phyloP scores from a whole-genome alignment of 2,113 vertebrate genomes.

The Carassius auratus region DNA sequence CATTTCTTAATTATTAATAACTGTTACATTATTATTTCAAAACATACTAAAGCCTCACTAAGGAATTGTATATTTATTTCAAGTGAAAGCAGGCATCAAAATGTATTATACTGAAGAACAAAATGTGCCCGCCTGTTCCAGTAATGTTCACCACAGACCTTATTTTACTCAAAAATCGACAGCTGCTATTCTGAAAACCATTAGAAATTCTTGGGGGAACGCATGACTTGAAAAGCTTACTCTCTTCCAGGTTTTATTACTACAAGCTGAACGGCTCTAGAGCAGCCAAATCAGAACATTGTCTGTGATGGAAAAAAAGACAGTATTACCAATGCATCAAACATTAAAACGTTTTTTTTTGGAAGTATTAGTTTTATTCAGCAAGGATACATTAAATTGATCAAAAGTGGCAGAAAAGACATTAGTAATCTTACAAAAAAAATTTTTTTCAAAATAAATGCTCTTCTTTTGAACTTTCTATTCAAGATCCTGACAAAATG shows the following conservation, averaged over 20 bases:
- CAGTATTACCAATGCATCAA: neutral
- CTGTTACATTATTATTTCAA: too few species aligned
- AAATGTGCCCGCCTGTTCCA: neutral
- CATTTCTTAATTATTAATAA: too few species aligned
- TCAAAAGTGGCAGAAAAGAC: neutral
- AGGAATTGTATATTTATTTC: neutral
- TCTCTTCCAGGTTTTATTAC: neutral
- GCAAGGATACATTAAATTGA: neutral
- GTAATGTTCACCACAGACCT: slow-evolving; percentile 14
- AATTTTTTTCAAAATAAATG: neutral
- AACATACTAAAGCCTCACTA: neutral
- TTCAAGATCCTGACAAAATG: neutral
- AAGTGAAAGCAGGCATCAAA: neutral
- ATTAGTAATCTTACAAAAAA: too few species aligned
- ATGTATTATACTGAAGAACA: neutral
- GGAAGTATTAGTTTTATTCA: neutral
- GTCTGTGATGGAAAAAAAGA: neutral
- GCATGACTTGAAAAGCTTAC: neutral
- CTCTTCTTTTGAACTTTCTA: neutral
- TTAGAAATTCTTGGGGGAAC: neutral
- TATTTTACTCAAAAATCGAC: slow-evolving; percentile 17
- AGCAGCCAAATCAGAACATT: neutral
- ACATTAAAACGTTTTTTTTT: too few species aligned
- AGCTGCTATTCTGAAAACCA: slow-evolving; percentile 4
- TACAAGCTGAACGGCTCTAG: neutral